Percentiles rank a stretch among this genome's conserved stretches.
These are phyloP conservation scores for Brachionus sp. DNA, from an alignment of 1,140 invertebrate species.

Conservation along the genomic window DNA sequence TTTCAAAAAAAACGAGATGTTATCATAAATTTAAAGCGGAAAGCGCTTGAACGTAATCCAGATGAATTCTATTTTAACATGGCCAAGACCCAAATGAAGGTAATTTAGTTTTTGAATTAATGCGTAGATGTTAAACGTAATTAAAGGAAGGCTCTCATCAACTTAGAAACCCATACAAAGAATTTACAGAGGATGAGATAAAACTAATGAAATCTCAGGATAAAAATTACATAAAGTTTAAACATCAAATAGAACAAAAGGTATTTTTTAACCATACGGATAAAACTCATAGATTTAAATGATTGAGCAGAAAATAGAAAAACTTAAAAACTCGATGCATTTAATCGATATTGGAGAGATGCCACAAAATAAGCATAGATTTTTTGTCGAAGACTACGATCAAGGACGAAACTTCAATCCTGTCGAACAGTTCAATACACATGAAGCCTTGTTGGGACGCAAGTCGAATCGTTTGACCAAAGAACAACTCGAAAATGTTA, in stretches of 20 bases:
- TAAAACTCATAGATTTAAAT: neutral
- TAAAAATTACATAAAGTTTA: slow-evolving; percentile 79
- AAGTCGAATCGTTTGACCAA: slow-evolving; percentile 69
- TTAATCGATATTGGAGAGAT: slow-evolving; percentile 70
- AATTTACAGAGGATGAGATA: slow-evolving; percentile 74
- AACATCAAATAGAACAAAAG: slow-evolving; percentile 76
- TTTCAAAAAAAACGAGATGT: slow-evolving; percentile 77
- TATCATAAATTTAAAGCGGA: slow-evolving; percentile 74
- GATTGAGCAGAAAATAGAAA: slow-evolving; percentile 70
- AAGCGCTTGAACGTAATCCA: slow-evolving; percentile 85
- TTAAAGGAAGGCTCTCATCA: slow-evolving; percentile 65
- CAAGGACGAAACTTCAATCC: slow-evolving; percentile 70
- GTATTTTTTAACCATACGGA: slow-evolving; percentile 50
- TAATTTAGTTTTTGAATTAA: slow-evolving; percentile 49
- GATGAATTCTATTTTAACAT: slow-evolving; percentile 99
- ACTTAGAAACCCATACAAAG: slow-evolving; percentile 64
- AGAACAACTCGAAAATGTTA: slow-evolving; percentile 63
- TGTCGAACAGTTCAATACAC: slow-evolving; percentile 70
- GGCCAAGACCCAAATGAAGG: slow-evolving; percentile 80
- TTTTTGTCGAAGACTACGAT: slow-evolving; percentile 72
- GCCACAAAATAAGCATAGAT: slow-evolving; percentile 71
- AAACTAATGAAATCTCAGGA: slow-evolving; percentile 86
- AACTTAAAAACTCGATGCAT: slow-evolving; percentile 76
- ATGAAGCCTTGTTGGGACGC: slow-evolving; percentile 68
- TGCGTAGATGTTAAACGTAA: neutral